Evolutionary conservation across 2,797 vertebrate species (phyloP), one percentile per base, ranked within the genome.

Genomic region (Paratrypauchen microcephalus): DNA sequence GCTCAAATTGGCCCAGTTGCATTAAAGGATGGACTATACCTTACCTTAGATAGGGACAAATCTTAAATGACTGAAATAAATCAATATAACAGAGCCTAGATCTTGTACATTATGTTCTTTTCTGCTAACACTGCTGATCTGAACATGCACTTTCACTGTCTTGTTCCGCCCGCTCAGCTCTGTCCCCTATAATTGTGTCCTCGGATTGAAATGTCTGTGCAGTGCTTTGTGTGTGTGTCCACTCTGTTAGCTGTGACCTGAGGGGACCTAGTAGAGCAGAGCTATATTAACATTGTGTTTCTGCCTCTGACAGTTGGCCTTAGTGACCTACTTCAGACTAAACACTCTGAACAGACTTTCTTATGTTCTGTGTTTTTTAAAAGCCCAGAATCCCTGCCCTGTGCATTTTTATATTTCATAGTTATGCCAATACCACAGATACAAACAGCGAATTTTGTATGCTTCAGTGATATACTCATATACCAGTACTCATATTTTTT

Each of bases 311-410:
- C 88, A 83, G 80, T 86, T 78, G 83, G 78, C 78, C 86, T 72
- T 72, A 83, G 71, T 90, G 89, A 90, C 90, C 90, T 87, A 92
- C 73, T 90, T 92, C 75, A 71, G 54, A 78, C 72, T 64, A 61
- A 61, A 70, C 71, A 64, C 70, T 75, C 66, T 36, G 32, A 36
- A 36, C 65, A 67, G 56, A 66, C 57, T 61, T 65, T 59, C 73
- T 79, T 66, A 76, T 81, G 73, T 85, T 61, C 65, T 70, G 68
- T 69, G 56, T 60, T 55, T 74, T 48, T 72, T 63, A 26, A 68
- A 32, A 32, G 21, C 61, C 6, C 57, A 15, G 24, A 19, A 18
- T 47, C 23, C 45, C 1, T 26, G 24, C 24, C 24, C 24, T 55
- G 70, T 63, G 21, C 21, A 72, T 58, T 69, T 30, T 69, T 50